Base-by-base conservation (phyloP, 2,888 invertebrate species). In the Acleris literana region DNA sequence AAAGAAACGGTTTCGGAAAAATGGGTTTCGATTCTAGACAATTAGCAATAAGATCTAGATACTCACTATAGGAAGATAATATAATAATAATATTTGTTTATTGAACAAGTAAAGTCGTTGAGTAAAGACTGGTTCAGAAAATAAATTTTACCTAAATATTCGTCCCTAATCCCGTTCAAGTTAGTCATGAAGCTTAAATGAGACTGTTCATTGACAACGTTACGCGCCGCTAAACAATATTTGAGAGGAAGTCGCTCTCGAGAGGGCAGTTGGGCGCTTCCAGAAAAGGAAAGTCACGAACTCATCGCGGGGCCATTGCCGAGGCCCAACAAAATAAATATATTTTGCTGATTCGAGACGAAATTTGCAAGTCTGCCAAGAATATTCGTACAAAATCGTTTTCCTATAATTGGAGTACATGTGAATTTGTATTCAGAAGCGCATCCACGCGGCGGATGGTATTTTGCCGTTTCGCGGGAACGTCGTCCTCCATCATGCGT, bases 371-470 rank as follows among this genome's bases (percentile, higher is more conserved):
- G 90, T 92, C 90, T 91, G 92, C 92, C 92, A 92, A 92, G 91
- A 91, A 92, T 91, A 92, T 92, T 91, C 88, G 86, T 90, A 91
- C 86, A 89, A 92, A 92, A 92, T 92, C 92, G 92, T 92, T 92
- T 92, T 92, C 92, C 92, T 92, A 92, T 92, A 92, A 92, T 92
- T 92, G 92, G 92, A 92, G 90, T 92, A 92, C 91, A 92, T 92
- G 87, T 90, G 91, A 91, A 92, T 92, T 92, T 90, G 92, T 92
- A 92, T 92, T 92, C 92, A 91, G 91, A 86, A 82, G 90, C 90
- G 90, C 90, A 90, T 90, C 89, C 82, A 87, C 85, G 81, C 85
- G 81, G 86, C 84, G 88, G 87, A 89, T 90, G 90, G 88, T 88
- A 89, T 88, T 89, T 80, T 84, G 84, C 87, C 88, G 82, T 88